Evolutionary conservation across 1,140 invertebrate genomes (phyloP), one percentile per base, ranked within the genome.

Genomic region (Sarcophaga bullata): DNA sequence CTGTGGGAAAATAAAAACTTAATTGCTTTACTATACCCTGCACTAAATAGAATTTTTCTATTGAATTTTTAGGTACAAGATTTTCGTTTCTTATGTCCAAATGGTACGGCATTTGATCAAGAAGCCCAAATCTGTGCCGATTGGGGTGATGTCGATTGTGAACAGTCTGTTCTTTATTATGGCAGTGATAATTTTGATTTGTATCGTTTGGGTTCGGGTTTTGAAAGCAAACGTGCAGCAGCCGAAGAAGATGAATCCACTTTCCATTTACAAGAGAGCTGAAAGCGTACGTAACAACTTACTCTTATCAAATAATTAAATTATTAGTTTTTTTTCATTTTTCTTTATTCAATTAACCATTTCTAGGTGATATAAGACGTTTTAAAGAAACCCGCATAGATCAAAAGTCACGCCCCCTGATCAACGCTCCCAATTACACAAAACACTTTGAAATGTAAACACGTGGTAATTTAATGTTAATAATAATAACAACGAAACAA

Each of bases 101-200:
- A 97, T 86, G 95, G 96, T 84, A 98, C 97, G 0, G 94, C 96
- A 82, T 97, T 98, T 91, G 96, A 98, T 88, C 96, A 97, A 89
- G 96, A 97, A 87, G 95, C 96, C 81, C 96, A 97, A 90, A 97
- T 96, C 37, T 97, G 96, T 89, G 96, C 96, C 73, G 95, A 96
- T 87, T 97, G 96, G 96, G 95, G 95, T 83, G 96, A 97, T 86
- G 95, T 97, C 0, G 95, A 96, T 86, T 97, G 96, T 87, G 94
- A 95, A 84, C 93, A 94, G 19, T 93, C 95, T 5, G 94, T 95
- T 13, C 91, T 96, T 73, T 96, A 94, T 86, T 95, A 95, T 91
- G 93, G 93, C 88, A 95, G 94, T 87, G 95, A 96, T 91, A 95
- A 95, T 90, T 95, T 96, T 85, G 25, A 37, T 37, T 37, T 96